Percentiles rank a stretch among this genome's conserved stretches.
phyloP scores from a whole-genome alignment of 2,888 invertebrate species.

The Oligia strigilis region DNA sequence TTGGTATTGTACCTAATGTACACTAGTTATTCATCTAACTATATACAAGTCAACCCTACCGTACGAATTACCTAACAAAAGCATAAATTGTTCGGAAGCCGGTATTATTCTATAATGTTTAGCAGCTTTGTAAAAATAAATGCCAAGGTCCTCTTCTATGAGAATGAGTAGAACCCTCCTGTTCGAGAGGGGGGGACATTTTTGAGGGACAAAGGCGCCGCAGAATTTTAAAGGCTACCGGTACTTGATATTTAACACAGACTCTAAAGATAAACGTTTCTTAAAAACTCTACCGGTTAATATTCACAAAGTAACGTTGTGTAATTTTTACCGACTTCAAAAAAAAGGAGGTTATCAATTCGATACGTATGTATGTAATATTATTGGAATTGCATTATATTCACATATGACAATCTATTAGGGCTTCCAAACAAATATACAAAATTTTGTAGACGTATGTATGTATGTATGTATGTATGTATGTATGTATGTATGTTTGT shows the following conservation, averaged over 20 bases:
- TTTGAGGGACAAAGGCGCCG: conserved; percentile 23
- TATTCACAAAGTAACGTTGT: background rate
- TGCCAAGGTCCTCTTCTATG: conserved; percentile 59
- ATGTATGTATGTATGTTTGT: too few species aligned
- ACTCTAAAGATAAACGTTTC: conserved; percentile 1
- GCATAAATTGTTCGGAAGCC: conserved; percentile 14
- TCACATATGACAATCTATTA: too few species aligned
- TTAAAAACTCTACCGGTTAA: background rate
- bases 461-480: too few species aligned
- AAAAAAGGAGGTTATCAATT: too few species aligned
- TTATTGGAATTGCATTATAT: too few species aligned
- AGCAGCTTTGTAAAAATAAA: conserved; percentile 48
- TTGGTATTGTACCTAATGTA: background rate
- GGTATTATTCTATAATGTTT: conserved; percentile 23
- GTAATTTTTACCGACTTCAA: too few species aligned
- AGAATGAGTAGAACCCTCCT: conserved; percentile 26
- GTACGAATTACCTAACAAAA: conserved; percentile 16
- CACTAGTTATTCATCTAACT: background rate
- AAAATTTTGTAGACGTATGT: too few species aligned
- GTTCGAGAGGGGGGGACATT: conserved; percentile 44
- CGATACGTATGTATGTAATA: too few species aligned
- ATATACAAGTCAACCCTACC: conserved; percentile 11
- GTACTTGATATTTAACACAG: conserved; percentile 23
- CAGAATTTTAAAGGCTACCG: conserved; percentile 28
- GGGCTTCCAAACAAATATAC: too few species aligned